Conservation (phyloP, 2,888 invertebrate genomes). For the Belgica antarctica region DNA sequence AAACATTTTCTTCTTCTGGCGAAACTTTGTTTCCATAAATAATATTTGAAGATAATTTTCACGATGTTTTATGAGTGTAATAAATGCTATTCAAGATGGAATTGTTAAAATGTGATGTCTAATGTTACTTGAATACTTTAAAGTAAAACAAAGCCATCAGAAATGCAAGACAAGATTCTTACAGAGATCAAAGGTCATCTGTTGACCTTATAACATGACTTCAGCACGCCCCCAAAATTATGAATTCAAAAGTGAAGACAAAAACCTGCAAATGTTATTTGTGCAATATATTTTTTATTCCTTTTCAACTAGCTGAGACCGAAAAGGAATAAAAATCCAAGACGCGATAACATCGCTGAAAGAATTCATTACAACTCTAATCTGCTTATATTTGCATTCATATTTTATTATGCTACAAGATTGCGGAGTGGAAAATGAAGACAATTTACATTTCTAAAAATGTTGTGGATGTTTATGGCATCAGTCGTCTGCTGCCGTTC, state of each 20-base stretch:
- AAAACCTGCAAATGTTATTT: conserved; percentile 10
- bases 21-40: neutral
- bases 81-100: neutral
- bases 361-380: conserved; percentile 39
- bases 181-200: no score
- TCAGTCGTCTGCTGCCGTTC: conserved; percentile 12
- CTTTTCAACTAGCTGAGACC: neutral
- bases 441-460: conserved; percentile 36
- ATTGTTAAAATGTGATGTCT: no score
- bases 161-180: no score
- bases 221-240: no score
- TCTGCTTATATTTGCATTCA: conserved; percentile 39
- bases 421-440: conserved; percentile 33
- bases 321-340: neutral
- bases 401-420: conserved; percentile 16
- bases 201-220: no score
- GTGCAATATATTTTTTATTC: neutral
- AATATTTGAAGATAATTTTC: neutral
- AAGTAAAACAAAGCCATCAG: no score
- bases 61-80: neutral
- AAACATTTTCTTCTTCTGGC: neutral
- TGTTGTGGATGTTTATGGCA: conserved; percentile 24
- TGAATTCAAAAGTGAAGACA: neutral
- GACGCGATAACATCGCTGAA: conserved; percentile 25
- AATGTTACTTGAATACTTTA: no score